phyloP scores from a whole-genome alignment of 2,113 vertebrate genomes.

The Cynopterus brachyotis region DNA sequence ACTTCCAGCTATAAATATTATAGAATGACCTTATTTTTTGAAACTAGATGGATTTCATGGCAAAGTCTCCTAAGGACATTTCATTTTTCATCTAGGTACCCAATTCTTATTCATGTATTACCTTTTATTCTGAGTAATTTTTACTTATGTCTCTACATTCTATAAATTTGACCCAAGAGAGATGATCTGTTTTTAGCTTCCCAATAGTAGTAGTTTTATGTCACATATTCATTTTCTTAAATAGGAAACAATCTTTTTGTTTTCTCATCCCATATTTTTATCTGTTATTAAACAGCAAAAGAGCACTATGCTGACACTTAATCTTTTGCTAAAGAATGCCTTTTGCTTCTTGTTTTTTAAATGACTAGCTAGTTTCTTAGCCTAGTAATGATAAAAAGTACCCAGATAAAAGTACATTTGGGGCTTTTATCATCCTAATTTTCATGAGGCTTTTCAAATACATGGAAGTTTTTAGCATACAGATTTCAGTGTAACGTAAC shows the following conservation, averaged over 20 bases:
- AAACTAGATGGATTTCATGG: constrained; percentile 25
- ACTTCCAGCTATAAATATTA: constrained; percentile 15
- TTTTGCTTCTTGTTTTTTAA: constrained; percentile 10
- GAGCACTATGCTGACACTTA: neutral
- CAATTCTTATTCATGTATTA: neutral
- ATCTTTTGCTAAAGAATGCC: constrained; percentile 26
- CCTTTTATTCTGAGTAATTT: constrained; percentile 46
- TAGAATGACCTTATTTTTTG: constrained; percentile 32
- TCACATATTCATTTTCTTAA: neutral
- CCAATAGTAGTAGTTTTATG: neutral
- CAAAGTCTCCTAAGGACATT: constrained; percentile 11
- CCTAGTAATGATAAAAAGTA: neutral
- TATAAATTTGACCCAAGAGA: constrained; percentile 44
- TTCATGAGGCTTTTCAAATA: constrained; percentile 48
- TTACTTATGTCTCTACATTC: constrained; percentile 17
- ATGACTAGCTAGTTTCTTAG: constrained; percentile 34
- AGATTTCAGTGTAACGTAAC: constrained; percentile 22
- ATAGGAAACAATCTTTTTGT: neutral
- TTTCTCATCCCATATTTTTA: constrained; percentile 30
- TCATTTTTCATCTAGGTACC: neutral
- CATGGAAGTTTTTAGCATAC: constrained; percentile 4
- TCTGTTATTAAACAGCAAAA: neutral
- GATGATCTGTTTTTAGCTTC: neutral
- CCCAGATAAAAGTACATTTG: constrained; percentile 18
- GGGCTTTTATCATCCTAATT: neutral